Evolutionary conservation across 1,140 invertebrate genomes (phyloP).

Genomic region (Sycobia sp.): DNA sequence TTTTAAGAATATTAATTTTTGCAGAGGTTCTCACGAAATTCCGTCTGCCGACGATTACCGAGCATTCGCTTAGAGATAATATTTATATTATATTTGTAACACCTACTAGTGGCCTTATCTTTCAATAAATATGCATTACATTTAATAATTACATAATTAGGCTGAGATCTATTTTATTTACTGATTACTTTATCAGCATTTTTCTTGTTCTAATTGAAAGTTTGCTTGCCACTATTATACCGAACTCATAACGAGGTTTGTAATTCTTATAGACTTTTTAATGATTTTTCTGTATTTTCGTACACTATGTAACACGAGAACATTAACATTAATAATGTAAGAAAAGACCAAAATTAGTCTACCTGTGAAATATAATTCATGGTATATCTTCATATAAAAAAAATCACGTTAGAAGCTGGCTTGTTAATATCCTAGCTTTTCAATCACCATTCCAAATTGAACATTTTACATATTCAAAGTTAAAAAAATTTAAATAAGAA

Average conservation of each 20-base stretch:
- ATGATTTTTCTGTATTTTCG: slow-evolving; percentile 20
- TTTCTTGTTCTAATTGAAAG: slow-evolving; percentile 31
- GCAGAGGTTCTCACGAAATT: slow-evolving; percentile 1
- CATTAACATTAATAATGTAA: slow-evolving; percentile 8
- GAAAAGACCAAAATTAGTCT: slow-evolving; percentile 6
- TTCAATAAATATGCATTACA: slow-evolving; percentile 48
- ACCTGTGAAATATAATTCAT: slow-evolving; percentile 11
- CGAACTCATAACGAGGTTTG: slow-evolving; percentile 15
- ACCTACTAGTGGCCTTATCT: slow-evolving; percentile 62
- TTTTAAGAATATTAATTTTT: slow-evolving; percentile 16
- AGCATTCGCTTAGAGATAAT: slow-evolving; percentile 50
- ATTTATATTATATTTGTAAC: slow-evolving; percentile 60
- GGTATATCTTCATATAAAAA: slow-evolving; percentile 7
- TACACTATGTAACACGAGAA: neutral
- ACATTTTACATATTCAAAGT: slow-evolving; percentile 4
- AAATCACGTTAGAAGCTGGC: slow-evolving; percentile 5
- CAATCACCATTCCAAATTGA: slow-evolving; percentile 53
- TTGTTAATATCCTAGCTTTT: slow-evolving; percentile 22
- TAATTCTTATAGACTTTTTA: slow-evolving; percentile 24
- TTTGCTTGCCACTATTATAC: slow-evolving; percentile 24
- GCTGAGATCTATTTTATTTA: slow-evolving; percentile 40
- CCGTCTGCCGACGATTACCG: slow-evolving; percentile 42
- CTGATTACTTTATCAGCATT: slow-evolving; percentile 43
- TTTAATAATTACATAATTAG: slow-evolving; percentile 47
- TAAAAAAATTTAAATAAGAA: slow-evolving; percentile 7